Percentiles rank a stretch among this genome's conserved stretches.
Conservation (phyloP, 2,888 invertebrate species). For the Drosophila tripunctata region DNA sequence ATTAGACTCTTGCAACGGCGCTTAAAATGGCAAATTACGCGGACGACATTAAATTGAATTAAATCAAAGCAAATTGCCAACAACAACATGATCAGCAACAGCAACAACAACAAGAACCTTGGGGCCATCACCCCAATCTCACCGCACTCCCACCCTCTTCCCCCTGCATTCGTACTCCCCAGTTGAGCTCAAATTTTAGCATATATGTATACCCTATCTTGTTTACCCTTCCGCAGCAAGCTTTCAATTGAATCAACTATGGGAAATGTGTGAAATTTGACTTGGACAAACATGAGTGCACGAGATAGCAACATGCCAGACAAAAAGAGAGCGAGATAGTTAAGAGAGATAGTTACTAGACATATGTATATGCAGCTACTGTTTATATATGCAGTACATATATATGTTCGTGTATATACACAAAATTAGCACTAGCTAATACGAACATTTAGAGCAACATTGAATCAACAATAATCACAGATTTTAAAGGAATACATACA, state of each 20-base stretch:
- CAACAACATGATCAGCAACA: slow-evolving; percentile 38
- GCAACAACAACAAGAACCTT: slow-evolving; percentile 33
- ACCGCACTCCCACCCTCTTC: not conserved
- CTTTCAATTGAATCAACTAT: slow-evolving; percentile 37
- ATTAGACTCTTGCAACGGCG: slow-evolving; percentile 22
- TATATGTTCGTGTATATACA: not conserved
- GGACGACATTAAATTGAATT: slow-evolving; percentile 67
- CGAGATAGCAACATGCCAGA: not conserved
- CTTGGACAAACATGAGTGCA: slow-evolving; percentile 9
- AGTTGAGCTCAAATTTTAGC: not conserved
- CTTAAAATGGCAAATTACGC: slow-evolving; percentile 58
- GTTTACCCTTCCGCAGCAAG: slow-evolving; percentile 32
- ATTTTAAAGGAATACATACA: not conserved
- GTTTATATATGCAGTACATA: not conserved
- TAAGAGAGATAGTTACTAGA: slow-evolving; percentile 5
- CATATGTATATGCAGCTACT: slow-evolving; percentile 1
- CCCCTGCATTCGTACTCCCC: not conserved
- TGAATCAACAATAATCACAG: slow-evolving; percentile 8
- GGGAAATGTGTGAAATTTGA: slow-evolving; percentile 44
- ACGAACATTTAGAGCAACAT: slow-evolving; percentile 18
- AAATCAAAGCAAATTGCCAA: slow-evolving; percentile 77
- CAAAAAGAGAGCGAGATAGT: not conserved
- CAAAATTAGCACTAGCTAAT: slow-evolving; percentile 40
- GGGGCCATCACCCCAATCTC: not conserved
- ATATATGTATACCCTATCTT: slow-evolving; percentile 4